A percentile compares a stretch with the other conserved stretches of the same genome.
Evolutionary conservation across 2,113 vertebrate species (phyloP).

Genomic region (Gobiocypris rarus): DNA sequence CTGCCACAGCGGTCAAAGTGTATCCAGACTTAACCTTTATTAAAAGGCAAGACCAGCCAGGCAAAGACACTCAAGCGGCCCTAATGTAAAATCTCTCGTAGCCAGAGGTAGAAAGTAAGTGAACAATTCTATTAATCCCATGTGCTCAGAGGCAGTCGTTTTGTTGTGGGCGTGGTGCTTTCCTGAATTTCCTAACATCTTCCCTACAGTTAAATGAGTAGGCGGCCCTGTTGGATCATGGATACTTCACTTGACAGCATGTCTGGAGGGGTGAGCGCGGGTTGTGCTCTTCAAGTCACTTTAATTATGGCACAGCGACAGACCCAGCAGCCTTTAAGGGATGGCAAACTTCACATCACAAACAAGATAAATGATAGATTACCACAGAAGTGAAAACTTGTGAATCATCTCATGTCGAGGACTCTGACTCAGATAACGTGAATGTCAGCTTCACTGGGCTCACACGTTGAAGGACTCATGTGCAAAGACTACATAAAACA

Average conservation of each 20-base stretch:
- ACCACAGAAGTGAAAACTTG: conserved; percentile 31
- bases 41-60: conserved; percentile 23
- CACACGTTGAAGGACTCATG: neutral
- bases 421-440: conserved; percentile 47
- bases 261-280: conserved; percentile 35
- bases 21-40: conserved; percentile 42
- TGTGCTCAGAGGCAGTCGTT: conserved; percentile 1
- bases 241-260: conserved; percentile 40
- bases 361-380: conserved; percentile 47
- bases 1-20: conserved; percentile 6
- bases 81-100: conserved; percentile 13
- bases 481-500: neutral
- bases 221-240: conserved; percentile 32
- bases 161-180: conserved; percentile 20
- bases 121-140: neutral
- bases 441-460: conserved; percentile 6
- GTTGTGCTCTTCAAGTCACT: conserved; percentile 53
- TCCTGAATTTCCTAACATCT: conserved; percentile 18
- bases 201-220: conserved; percentile 42
- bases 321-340: conserved; percentile 26
- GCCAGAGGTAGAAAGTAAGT: neutral
- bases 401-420: conserved; percentile 42
- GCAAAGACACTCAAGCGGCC: neutral
- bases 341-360: conserved; percentile 35
- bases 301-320: conserved; percentile 52